Conservation (phyloP, 2,113 vertebrate genomes). For the Burhinus oedicnemus region DNA sequence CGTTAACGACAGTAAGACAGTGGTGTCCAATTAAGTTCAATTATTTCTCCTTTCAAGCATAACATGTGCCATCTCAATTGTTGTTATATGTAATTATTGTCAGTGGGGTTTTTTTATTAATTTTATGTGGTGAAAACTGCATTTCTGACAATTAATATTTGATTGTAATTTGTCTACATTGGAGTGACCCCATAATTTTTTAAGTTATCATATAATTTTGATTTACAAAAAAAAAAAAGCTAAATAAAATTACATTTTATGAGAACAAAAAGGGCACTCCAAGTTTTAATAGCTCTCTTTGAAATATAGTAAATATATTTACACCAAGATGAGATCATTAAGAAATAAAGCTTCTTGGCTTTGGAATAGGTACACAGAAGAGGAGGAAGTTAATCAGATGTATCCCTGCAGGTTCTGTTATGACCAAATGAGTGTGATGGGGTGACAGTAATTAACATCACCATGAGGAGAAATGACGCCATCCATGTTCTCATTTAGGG, state of each 20-base stretch:
- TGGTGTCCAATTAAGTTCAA: not conserved
- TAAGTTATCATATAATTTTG: not conserved
- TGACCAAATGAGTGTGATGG: not conserved
- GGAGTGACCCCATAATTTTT: not conserved
- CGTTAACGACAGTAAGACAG: not conserved
- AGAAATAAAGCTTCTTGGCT: not conserved
- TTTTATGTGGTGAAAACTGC: not conserved
- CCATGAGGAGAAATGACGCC: not conserved
- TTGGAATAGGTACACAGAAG: not conserved
- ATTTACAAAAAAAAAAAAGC: not conserved
- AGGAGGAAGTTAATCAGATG: not conserved
- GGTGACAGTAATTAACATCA: conserved; percentile 9
- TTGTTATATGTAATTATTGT: not conserved
- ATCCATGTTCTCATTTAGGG: not conserved
- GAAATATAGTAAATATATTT: conserved; percentile 5
- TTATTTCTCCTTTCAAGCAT: not conserved
- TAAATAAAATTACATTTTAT: not conserved
- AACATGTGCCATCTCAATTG: not conserved
- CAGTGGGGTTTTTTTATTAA: not conserved
- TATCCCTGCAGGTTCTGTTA: not conserved
- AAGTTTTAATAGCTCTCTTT: not conserved
- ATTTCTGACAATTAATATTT: not conserved
- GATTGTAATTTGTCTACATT: not conserved
- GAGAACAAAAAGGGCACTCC: not conserved
- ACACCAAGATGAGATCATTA: not conserved